Conservation (phyloP, 2,888 invertebrate species). For the Aporophyla lueneburgensis region DNA sequence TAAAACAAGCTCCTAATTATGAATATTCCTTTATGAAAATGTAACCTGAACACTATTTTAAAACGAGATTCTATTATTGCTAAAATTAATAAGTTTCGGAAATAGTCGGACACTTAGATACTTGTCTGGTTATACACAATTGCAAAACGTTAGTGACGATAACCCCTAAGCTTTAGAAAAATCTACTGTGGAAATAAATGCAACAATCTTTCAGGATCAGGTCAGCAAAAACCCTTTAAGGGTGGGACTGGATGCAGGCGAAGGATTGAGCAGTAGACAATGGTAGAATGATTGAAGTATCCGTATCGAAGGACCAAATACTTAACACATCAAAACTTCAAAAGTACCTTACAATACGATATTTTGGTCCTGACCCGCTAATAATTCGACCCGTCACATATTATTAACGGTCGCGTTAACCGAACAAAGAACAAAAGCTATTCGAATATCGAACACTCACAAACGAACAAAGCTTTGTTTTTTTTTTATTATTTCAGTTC, state of each 20-base stretch:
- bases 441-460: conserved; percentile 77
- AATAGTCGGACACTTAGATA: too few relatives aligned
- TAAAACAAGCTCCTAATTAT: too few relatives aligned
- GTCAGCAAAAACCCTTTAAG: neutral
- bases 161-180: neutral
- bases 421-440: conserved; percentile 85
- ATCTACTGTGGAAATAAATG: neutral
- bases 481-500: conserved; percentile 66
- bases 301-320: conserved; percentile 3
- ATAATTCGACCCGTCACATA: conserved; percentile 68
- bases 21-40: too few relatives aligned
- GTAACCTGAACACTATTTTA: neutral
- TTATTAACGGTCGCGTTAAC: conserved; percentile 76
- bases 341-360: conserved; percentile 40
- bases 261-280: too few relatives aligned
- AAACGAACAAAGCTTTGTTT: conserved; percentile 79
- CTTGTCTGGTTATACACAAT: too few relatives aligned
- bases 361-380: conserved; percentile 47
- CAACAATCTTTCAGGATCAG: neutral
- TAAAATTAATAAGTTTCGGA: too few relatives aligned
- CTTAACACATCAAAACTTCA: conserved; percentile 18
- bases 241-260: neutral
- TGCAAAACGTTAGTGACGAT: too few relatives aligned
- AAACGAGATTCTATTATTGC: neutral
- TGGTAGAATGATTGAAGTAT: too few relatives aligned